phyloP scores from a whole-genome alignment of 2,797 vertebrate species.

The Allobates femoralis region DNA sequence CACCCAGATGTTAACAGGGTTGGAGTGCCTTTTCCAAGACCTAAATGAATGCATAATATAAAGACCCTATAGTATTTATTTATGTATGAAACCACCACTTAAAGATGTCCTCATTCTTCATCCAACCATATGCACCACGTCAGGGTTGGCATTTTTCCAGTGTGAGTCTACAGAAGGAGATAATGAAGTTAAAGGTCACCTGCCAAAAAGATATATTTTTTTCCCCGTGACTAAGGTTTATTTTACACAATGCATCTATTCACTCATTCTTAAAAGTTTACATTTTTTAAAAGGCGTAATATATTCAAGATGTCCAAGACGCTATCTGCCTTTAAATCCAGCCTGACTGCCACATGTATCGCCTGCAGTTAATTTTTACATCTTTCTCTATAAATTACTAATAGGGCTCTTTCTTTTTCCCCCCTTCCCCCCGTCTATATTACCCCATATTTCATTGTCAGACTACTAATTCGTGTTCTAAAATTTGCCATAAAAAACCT shows the following conservation, averaged over 20 bases:
- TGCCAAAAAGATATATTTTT: background rate
- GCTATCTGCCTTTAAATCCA: background rate
- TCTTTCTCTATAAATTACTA: slow-evolving; percentile 4
- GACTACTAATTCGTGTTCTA: background rate
- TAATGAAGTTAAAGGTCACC: slow-evolving; percentile 16
- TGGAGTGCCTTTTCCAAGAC: background rate
- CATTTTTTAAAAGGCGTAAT: slow-evolving; percentile 27
- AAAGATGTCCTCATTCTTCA: background rate
- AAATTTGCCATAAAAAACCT: background rate
- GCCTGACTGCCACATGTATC: background rate
- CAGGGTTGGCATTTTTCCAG: background rate
- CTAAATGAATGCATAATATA: background rate
- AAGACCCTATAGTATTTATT: background rate
- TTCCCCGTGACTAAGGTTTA: background rate
- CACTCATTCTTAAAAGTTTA: background rate
- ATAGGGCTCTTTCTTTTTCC: background rate
- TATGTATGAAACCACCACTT: background rate
- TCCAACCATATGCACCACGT: background rate
- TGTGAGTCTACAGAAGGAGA: slow-evolving; percentile 2
- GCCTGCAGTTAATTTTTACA: background rate
- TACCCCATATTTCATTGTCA: slow-evolving; percentile 17
- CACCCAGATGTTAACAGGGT: too few species aligned
- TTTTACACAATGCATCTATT: slow-evolving; percentile 28
- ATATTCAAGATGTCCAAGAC: slow-evolving; percentile 21
- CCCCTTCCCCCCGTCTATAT: background rate